A percentile compares a stretch with the other conserved stretches of the same genome.
Conservation (phyloP, 2,797 vertebrate genomes). For the Ctenosaura bakeri region DNA sequence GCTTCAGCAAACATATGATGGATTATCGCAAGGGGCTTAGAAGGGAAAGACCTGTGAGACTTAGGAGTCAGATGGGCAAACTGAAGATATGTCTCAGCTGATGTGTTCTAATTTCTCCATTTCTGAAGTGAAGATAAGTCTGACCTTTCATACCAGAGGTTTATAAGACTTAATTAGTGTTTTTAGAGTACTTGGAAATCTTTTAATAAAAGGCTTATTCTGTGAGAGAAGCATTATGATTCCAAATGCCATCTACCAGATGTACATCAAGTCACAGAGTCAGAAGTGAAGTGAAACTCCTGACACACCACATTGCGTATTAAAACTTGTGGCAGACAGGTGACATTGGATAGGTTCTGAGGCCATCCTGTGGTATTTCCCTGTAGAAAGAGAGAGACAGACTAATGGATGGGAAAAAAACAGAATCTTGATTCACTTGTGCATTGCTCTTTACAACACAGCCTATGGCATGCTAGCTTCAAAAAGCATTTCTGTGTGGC, state of each 20-base stretch:
- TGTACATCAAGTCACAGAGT: not conserved
- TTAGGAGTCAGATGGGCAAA: conserved; percentile 16
- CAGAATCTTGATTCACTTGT: not conserved
- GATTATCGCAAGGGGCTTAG: not conserved
- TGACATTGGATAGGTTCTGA: not conserved
- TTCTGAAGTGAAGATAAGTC: conserved; percentile 49
- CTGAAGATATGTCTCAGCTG: conserved; percentile 32
- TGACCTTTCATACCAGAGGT: conserved; percentile 32
- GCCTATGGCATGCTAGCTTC: not conserved
- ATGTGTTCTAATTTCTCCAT: not conserved
- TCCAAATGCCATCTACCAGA: conserved; percentile 34
- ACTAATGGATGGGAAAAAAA: conserved; percentile 21
- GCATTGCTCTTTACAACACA: not conserved
- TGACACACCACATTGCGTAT: conserved; percentile 18
- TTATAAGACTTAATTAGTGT: conserved; percentile 48
- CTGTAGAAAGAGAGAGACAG: conserved; percentile 4
- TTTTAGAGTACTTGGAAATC: conserved; percentile 17
- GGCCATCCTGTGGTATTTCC: not conserved
- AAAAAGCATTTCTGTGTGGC: not conserved
- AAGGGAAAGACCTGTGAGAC: conserved; percentile 29
- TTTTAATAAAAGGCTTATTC: conserved; percentile 55
- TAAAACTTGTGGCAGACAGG: conserved; percentile 45
- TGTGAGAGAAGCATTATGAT: conserved; percentile 23
- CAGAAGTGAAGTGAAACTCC: conserved; percentile 31
- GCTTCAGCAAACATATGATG: conserved; percentile 40